phyloP scores from a whole-genome alignment of 2,888 invertebrate genomes.

The Coleophora deauratella region DNA sequence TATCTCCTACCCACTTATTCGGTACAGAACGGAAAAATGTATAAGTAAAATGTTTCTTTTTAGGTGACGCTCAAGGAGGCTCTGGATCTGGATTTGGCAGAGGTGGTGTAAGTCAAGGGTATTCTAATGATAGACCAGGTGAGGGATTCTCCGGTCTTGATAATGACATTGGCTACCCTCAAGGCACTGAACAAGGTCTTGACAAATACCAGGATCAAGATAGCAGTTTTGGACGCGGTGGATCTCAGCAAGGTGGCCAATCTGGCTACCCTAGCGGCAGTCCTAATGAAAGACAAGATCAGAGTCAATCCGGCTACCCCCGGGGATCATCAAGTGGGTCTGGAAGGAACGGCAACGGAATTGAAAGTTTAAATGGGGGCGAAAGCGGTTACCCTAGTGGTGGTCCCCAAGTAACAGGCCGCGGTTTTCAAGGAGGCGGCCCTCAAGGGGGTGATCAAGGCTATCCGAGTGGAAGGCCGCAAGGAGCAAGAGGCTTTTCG shows the following conservation, averaged over 20 bases:
- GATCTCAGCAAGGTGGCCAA: slow-evolving; percentile 15
- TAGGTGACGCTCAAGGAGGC: slow-evolving; percentile 28
- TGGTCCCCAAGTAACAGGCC: slow-evolving; percentile 21
- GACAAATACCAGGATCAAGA: slow-evolving; percentile 25
- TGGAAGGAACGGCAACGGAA: not conserved
- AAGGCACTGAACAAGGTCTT: slow-evolving; percentile 15
- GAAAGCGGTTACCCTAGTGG: slow-evolving; percentile 27
- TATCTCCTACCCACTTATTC: no score
- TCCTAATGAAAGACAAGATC: slow-evolving; percentile 19
- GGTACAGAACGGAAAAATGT: no score
- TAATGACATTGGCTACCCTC: slow-evolving; percentile 25
- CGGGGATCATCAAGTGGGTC: slow-evolving; percentile 9
- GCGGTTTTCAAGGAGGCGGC: slow-evolving; percentile 14
- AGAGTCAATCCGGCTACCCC: no score
- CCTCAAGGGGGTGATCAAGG: slow-evolving; percentile 17
- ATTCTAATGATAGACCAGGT: slow-evolving; percentile 23
- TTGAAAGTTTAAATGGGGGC: slow-evolving; percentile 13
- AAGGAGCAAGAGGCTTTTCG: slow-evolving; percentile 11
- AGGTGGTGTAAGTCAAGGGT: slow-evolving; percentile 26
- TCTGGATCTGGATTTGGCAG: slow-evolving; percentile 16
- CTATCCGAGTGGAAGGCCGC: slow-evolving; percentile 31
- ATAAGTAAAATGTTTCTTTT: slow-evolving; percentile 1
- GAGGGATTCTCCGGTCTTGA: slow-evolving; percentile 25
- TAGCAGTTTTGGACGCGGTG: slow-evolving; percentile 18
- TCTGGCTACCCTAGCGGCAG: slow-evolving; percentile 32